Evolutionary conservation across 2,113 vertebrate species (phyloP), one percentile per base, ranked within the genome.

Genomic region (Pelusios castaneus): DNA sequence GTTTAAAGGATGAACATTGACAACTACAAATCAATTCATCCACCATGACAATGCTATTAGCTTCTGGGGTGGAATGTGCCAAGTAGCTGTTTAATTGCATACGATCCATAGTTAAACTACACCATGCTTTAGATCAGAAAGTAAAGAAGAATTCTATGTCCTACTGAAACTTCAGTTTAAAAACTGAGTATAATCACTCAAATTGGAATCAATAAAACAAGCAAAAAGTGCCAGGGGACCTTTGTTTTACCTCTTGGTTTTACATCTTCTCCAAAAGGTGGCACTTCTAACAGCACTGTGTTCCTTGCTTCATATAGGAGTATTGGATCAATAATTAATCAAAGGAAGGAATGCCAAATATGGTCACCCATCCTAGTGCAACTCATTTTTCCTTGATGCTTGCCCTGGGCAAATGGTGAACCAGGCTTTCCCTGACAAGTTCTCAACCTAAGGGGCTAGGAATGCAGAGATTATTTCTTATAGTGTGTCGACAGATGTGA

Each of bases 391-490:
- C n/a, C n/a, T n/a, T n/a, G n/a, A n/a, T n/a, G n/a, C n/a, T n/a
- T n/a, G n/a, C n/a, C n/a, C n/a, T n/a, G n/a, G n/a, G 3, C 34
- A 60, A 89, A 47, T 80, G 81, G 29, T 56, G 78, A 38, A 17
- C n/a, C n/a, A 80, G 25, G 21, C 25, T 92, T 84, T 73, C 49
- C 22, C 88, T 10, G 47, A 45, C 34, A 85, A 2, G 54, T 80
- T 82, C 58, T 21, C 0, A 2, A 41, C 4, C 5, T 0, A 31
- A 2, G 5, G 11, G 7, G 7, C 24, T 16, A 17, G 76, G 41
- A 76, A 27, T 27, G 25, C 45, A 16, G n/a, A 84, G 24, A 17
- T 2, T 67, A 73, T 85, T 88, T 10, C 47, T 47, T 47, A 10
- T 47, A 47, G 47, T 8, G 7, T 10, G 7, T 47, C 47, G 47